phyloP scores from a whole-genome alignment of 2,113 vertebrate genomes.

The Pithys albifrons region DNA sequence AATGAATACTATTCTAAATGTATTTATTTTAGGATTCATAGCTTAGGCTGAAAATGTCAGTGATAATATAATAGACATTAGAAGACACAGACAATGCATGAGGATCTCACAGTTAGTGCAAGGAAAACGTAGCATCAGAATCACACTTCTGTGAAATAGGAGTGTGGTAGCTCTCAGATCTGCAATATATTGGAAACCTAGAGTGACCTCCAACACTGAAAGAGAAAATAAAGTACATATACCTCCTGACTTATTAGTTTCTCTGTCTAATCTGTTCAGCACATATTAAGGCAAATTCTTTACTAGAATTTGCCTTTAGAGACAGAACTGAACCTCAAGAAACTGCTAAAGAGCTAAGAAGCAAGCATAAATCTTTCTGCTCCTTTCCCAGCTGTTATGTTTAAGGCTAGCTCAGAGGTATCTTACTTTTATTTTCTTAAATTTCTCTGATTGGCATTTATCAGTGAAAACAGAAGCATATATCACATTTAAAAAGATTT shows the following conservation, averaged over 20 bases:
- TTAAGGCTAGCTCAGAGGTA: not conserved
- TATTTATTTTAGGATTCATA: not conserved
- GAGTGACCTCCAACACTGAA: not conserved
- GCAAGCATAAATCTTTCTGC: not conserved
- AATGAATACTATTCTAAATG: not conserved
- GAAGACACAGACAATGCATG: not conserved
- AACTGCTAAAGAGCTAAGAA: not conserved
- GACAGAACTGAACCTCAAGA: not conserved
- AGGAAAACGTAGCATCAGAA: not conserved
- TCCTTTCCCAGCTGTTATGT: not conserved
- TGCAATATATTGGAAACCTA: not conserved
- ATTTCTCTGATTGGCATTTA: not conserved
- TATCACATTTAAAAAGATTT: not conserved
- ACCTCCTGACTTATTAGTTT: not conserved
- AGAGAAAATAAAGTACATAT: not conserved
- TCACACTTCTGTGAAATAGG: not conserved
- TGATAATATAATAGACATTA: not conserved
- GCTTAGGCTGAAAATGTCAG: not conserved
- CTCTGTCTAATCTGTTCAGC: not conserved
- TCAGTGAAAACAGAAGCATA: not conserved
- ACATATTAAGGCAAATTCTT: not conserved
- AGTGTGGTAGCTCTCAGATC: not conserved
- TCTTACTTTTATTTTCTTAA: not conserved
- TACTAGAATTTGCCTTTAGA: not conserved
- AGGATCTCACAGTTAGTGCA: not conserved